Percentiles rank a stretch among this genome's conserved stretches.
These are phyloP conservation scores for Entosphenus tridentatus DNA, from an alignment of 2,113 vertebrate genomes.

Conservation along the genomic window DNA sequence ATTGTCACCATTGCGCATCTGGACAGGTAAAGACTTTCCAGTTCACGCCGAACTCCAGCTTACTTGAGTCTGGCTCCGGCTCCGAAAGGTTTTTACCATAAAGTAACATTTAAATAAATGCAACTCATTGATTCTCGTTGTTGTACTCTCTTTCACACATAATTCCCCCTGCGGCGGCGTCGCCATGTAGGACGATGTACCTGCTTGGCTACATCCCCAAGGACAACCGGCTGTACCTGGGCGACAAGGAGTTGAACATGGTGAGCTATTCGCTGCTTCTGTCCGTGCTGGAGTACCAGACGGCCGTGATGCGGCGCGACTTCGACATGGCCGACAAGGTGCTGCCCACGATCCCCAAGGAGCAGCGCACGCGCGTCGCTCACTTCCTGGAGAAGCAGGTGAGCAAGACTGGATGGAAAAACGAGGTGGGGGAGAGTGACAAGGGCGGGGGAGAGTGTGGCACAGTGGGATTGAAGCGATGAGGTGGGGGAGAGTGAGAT, in stretches of 20 bases:
- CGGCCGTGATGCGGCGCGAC: constrained; percentile 90
- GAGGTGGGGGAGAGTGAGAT: not conserved
- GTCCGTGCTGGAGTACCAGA: constrained; percentile 89
- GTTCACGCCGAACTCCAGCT: too few species aligned
- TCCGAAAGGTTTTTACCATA: too few species aligned
- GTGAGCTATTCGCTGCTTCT: constrained; percentile 86
- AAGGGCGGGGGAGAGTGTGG: not conserved
- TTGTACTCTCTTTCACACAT: too few species aligned
- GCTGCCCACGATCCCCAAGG: constrained; percentile 87
- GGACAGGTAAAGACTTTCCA: constrained; percentile 39
- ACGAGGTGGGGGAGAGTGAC: not conserved
- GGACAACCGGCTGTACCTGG: constrained; percentile 83
- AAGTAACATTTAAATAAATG: too few species aligned
- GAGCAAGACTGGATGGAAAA: constrained; percentile 9
- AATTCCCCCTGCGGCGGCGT: too few species aligned
- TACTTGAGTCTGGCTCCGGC: too few species aligned
- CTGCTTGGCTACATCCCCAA: constrained; percentile 94
- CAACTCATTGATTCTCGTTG: too few species aligned
- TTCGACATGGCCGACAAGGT: constrained; percentile 94
- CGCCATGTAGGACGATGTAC: constrained; percentile 64
- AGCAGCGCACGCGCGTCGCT: constrained; percentile 84
- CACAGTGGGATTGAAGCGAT: not conserved
- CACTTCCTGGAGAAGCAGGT: constrained; percentile 97
- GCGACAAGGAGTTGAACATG: constrained; percentile 93
- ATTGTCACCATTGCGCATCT: constrained; percentile 95